Evolutionary conservation across 2,888 invertebrate species (phyloP), one percentile per base, ranked within the genome.

Genomic region (Bugula neritina): DNA sequence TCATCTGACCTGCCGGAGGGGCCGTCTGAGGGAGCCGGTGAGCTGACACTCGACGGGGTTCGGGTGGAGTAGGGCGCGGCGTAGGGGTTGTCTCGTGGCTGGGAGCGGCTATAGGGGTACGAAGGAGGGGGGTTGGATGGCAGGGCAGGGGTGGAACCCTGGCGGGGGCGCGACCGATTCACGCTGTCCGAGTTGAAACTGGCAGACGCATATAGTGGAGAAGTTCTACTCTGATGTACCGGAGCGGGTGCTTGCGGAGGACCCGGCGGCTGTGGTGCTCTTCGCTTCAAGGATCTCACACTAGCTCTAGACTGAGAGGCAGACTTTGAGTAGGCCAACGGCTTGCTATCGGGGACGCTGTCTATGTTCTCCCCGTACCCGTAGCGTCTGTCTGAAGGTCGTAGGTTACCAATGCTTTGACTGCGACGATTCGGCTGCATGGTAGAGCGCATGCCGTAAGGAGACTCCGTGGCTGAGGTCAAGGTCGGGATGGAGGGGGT

Each of bases 241-340:
- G 63, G 34, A 25, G n/a, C 21, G 17, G 63, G 63, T 2, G 29
- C 63, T 31, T 63, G 63, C 13, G 63, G 63, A 2, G 63, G 63
- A 10, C 55, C 55, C 21, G 55, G 21, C 5, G 55, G 55, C 5
- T 2, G 63, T 3, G 63, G 63, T 27, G 63, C 63, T 34, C 63
- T 27, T 34, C 63, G 27, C n/a, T 63, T 63, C n/a, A 63, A 31
- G 21, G 63, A 63, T 31, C 63, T 63, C 31, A 63, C 34, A 63
- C 63, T 63, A 29, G 63, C 63, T 63, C 63, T 63, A 25, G 63
- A 63, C 63, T 63, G 63, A 34, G 63, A 63, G 31, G 63, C 63
- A 31, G 63, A 63, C 31, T 63, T 63, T 29, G 63, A 31, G 31
- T 63, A 31, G 27, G 34, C 63, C 31, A 63, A 31, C 2, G 63